Percentiles rank a stretch among this genome's conserved stretches.
Evolutionary conservation across 1,140 invertebrate species (phyloP).

Genomic region (Drosophila nasuta): DNA sequence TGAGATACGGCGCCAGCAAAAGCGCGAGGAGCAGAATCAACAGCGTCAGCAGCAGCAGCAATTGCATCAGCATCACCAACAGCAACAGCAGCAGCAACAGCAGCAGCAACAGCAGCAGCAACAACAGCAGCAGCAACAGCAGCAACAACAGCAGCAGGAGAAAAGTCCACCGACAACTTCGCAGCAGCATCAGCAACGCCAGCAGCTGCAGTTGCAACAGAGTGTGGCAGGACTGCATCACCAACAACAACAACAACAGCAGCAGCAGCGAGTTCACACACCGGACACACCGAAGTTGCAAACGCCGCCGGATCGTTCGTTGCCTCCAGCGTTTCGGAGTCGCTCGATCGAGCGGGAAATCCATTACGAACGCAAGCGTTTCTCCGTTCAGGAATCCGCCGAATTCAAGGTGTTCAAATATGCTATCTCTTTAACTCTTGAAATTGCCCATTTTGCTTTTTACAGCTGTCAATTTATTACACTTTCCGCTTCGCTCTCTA

Average conservation of each 20-base stretch:
- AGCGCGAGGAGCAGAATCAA: slow-evolving; percentile 83
- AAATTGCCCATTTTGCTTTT: too few species aligned
- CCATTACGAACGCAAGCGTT: slow-evolving; percentile 78
- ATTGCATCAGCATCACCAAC: slow-evolving; percentile 72
- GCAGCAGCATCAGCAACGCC: slow-evolving; percentile 48
- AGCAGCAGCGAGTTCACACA: slow-evolving; percentile 59
- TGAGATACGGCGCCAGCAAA: slow-evolving; percentile 84
- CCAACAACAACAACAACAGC: slow-evolving; percentile 23
- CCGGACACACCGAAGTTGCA: slow-evolving; percentile 76
- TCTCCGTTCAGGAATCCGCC: slow-evolving; percentile 69
- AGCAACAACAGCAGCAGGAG: slow-evolving; percentile 45
- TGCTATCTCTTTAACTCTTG: background rate
- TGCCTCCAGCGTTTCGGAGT: slow-evolving; percentile 80
- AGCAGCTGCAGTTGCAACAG: slow-evolving; percentile 8
- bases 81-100: slow-evolving; percentile 67
- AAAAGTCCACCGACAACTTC: slow-evolving; percentile 25
- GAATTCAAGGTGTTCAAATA: slow-evolving; percentile 72
- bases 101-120: slow-evolving; percentile 59
- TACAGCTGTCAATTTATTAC: background rate
- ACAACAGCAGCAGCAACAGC: slow-evolving; percentile 65
- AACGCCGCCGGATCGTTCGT: slow-evolving; percentile 76
- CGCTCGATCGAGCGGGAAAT: slow-evolving; percentile 81
- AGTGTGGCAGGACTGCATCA: too few species aligned
- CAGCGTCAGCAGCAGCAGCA: slow-evolving; percentile 80
- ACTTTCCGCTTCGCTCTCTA: background rate